Evolutionary conservation across 1,140 invertebrate genomes (phyloP), one percentile per base, ranked within the genome.

Genomic region (Pachyrhynchus sulphureomaculatus): DNA sequence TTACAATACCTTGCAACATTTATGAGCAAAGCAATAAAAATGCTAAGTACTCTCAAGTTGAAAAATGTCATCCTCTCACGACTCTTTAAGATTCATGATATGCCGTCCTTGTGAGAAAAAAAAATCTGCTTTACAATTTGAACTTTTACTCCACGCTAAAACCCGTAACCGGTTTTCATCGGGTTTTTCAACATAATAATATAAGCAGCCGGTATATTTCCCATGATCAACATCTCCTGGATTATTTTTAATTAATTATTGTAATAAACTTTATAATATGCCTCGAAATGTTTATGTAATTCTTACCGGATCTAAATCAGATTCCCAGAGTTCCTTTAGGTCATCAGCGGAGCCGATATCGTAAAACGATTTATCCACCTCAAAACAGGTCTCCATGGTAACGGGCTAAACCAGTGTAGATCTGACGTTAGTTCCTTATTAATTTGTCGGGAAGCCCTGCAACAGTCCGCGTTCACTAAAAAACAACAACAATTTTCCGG

Each of bases 291-390:
- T 39, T 39, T 29, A 12, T 10, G 34, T 21, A 15, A 15, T 23
- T 18, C 85, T 87, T 77, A 88, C 86, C 84, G 86, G 83, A 75
- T 89, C 86, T 69, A 88, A 82, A 79, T 88, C 88, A 69, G 85
- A 83, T 72, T 89, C 87, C 87, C 87, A 89, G 69, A 89, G 79
- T 74, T 89, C 87, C 77, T 84, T 86, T 69, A 89, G 80, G 26
- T 73, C 71, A 77, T 88, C 87, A 69, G 84, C 82, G 54, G 79
- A 81, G 56, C 76, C 79, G 74, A 84, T 83, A 78, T 68, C 67
- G 47, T 63, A 68, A 45, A 68, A 68, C 17, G 66, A 65, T 41
- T 68, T 68, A 65, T 71, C 68, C 60, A 69, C 67, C 17, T 64
- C 69, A 48, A 71, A 71, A 29, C 60, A 62, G 9, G 67, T 69